These are phyloP conservation scores for Cardiocondyla obscurior DNA, from an alignment of 1,140 invertebrate species.

Conservation along the genomic window DNA sequence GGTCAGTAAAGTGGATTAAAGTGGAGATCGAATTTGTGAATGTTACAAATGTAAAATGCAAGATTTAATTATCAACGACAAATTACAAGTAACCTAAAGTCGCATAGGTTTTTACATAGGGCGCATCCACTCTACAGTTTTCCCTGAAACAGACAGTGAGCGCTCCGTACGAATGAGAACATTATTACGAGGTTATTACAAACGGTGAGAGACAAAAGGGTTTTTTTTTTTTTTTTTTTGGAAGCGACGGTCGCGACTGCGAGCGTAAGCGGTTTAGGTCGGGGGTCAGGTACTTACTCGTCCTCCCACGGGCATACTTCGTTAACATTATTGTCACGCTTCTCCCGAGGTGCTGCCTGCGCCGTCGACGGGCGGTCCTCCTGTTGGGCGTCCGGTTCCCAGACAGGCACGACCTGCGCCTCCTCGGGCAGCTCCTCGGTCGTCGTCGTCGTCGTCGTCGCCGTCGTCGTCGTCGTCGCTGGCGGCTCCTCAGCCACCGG, in stretches of 20 bases:
- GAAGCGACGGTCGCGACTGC: background rate
- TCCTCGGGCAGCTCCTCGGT: constrained; percentile 68
- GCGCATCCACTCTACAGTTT: constrained; percentile 92
- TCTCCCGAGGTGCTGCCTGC: constrained; percentile 73
- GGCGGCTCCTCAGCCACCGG: constrained; percentile 77
- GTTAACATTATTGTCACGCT: constrained; percentile 87
- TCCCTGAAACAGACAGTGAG: constrained; percentile 87
- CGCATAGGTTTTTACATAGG: constrained; percentile 95
- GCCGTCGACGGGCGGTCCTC: constrained; percentile 52
- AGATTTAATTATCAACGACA: constrained; percentile 70
- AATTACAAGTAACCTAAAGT: constrained; percentile 94
- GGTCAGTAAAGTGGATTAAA: constrained; percentile 66
- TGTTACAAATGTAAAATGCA: constrained; percentile 75
- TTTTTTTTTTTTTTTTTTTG: background rate
- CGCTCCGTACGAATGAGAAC: constrained; percentile 45
- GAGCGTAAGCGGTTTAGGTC: constrained; percentile 2
- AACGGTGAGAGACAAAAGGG: background rate
- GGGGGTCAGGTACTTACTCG: constrained; percentile 88
- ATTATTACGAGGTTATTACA: constrained; percentile 24
- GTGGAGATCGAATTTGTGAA: constrained; percentile 73
- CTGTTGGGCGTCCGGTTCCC: constrained; percentile 74
- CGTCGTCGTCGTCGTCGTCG: constrained; percentile 60
- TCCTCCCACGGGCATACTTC: constrained; percentile 95
- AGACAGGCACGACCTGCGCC: constrained; percentile 78
- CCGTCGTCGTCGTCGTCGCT: constrained; percentile 66